Percentiles rank a stretch among this genome's conserved stretches.
These are phyloP conservation scores for Mastigias papua DNA, from an alignment of 30 jellyfish, hydroid and myxozoan genomes.

Conservation along the genomic window DNA sequence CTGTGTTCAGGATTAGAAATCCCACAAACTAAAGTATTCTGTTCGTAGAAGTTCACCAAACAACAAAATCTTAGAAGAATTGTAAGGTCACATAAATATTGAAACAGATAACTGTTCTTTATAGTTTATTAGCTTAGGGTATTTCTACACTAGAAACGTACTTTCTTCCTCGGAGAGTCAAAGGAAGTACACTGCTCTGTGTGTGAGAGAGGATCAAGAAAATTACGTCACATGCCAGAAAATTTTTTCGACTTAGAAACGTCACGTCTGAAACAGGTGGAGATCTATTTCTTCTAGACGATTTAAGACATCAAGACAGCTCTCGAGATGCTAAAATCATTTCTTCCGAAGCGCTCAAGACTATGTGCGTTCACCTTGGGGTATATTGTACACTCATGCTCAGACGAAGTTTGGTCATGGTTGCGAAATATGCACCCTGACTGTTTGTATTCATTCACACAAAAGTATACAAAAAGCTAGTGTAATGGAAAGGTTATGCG, in stretches of 20 bases:
- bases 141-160: background rate
- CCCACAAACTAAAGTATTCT: background rate
- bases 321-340: no score
- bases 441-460: no score
- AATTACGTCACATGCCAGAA: background rate
- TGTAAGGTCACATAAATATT: background rate
- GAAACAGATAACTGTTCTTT: background rate
- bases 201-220: background rate
- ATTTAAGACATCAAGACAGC: no score
- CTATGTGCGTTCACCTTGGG: no score
- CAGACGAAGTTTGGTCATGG: no score
- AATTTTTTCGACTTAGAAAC: no score
- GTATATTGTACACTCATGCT: no score
- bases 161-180: background rate
- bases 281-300: no score
- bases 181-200: background rate
- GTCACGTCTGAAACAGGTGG: no score
- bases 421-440: no score
- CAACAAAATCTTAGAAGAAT: background rate
- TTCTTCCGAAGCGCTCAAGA: no score
- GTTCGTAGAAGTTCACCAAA: background rate
- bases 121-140: background rate
- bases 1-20: background rate
- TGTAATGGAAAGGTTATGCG: background rate
- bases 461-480: background rate